Conservation (phyloP, 1,140 invertebrate species). For the Drosophila erecta region DNA sequence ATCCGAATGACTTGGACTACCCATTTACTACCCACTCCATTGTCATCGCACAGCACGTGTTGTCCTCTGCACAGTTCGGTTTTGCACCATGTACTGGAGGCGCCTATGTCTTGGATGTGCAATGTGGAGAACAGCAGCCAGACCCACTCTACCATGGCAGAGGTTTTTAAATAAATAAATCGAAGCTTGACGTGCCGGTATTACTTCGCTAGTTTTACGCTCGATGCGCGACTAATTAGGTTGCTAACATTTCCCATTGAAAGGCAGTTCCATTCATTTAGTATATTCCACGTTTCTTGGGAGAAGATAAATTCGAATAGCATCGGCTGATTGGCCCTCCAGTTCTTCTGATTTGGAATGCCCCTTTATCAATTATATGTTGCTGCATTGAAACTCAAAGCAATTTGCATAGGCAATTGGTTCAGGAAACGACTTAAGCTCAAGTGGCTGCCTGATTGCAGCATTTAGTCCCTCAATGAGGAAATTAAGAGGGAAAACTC, state of each 20-base stretch:
- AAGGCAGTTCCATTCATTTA: too few species aligned
- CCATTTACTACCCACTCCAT: background rate
- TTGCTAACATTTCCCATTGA: too few species aligned
- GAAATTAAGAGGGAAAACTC: conserved; percentile 28
- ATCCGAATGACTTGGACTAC: background rate
- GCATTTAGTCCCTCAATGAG: conserved; percentile 23
- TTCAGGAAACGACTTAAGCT: conserved; percentile 50
- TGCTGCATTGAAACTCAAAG: conserved; percentile 1
- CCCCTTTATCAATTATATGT: conserved; percentile 1
- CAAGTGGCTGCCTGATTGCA: conserved; percentile 23
- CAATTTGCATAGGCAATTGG: conserved; percentile 36
- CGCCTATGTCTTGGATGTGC: too few species aligned
- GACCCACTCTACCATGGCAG: background rate
- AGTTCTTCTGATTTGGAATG: background rate
- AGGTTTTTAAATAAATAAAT: too few species aligned
- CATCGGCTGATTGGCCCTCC: too few species aligned
- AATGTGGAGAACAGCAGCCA: background rate
- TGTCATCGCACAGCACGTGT: conserved; percentile 11
- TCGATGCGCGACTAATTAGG: background rate
- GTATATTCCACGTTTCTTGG: too few species aligned
- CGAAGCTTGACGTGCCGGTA: too few species aligned
- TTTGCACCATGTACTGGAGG: conserved; percentile 7
- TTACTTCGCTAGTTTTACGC: background rate
- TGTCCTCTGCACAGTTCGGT: background rate
- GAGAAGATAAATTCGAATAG: too few species aligned